Evolutionary conservation across 2,113 vertebrate species (phyloP).

Genomic region (Calcarius ornatus): DNA sequence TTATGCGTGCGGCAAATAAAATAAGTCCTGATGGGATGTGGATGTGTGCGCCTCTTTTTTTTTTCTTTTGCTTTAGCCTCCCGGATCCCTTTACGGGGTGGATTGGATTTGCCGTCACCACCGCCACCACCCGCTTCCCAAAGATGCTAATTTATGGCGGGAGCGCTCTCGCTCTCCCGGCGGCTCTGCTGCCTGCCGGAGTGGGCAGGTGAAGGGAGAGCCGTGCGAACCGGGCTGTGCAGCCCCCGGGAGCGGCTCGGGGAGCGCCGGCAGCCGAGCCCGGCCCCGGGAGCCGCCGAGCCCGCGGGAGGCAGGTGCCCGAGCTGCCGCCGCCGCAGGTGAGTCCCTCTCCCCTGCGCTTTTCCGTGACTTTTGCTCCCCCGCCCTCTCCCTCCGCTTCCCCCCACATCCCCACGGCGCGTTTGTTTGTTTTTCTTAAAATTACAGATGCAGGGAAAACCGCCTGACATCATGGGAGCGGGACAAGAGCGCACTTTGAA

Average conservation of each 20-base stretch:
- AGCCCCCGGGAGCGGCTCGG: not conserved
- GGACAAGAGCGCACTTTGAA: conserved; percentile 79
- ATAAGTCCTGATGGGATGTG: not conserved
- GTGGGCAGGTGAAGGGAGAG: not conserved
- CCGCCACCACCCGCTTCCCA: not conserved
- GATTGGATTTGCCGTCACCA: not conserved
- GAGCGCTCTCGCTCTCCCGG: not conserved
- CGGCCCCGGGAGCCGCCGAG: not conserved
- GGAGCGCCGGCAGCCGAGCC: not conserved
- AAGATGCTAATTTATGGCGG: not conserved
- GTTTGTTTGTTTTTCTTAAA: conserved; percentile 78
- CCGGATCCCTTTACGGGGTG: not conserved
- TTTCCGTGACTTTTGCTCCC: conserved; percentile 44
- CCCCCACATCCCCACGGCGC: not conserved
- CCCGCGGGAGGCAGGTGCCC: not conserved
- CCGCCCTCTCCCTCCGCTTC: not conserved
- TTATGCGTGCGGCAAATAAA: conserved; percentile 44
- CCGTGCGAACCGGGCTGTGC: not conserved
- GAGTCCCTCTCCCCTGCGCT: conserved; percentile 4
- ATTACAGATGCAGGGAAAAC: conserved; percentile 82
- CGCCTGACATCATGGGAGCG: conserved; percentile 81
- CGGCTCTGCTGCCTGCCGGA: not conserved
- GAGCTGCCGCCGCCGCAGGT: conserved; percentile 49
- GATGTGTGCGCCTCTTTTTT: not conserved
- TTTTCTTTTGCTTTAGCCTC: not conserved